Evolutionary conservation across 2,113 vertebrate genomes (phyloP).

Genomic region (Peromyscus leucopus): DNA sequence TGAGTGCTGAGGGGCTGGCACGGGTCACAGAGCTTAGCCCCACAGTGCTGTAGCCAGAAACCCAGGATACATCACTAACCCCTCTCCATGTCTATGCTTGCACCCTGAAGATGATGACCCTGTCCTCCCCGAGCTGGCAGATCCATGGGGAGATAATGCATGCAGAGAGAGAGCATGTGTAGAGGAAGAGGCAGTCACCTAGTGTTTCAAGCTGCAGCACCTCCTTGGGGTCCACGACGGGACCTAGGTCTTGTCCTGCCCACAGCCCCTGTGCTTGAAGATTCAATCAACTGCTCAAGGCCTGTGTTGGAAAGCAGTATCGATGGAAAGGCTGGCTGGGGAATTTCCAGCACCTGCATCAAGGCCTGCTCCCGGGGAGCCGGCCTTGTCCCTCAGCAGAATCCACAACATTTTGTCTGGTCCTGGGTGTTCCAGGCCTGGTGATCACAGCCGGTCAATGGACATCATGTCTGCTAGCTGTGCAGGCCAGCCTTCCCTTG

Average conservation of each 20-base stretch:
- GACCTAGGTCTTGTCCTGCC: not conserved
- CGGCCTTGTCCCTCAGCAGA: not conserved
- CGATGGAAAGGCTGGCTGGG: not conserved
- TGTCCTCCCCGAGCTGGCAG: not conserved
- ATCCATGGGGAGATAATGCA: constrained; percentile 2
- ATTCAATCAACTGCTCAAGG: not conserved
- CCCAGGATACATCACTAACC: not conserved
- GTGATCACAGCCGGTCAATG: not conserved
- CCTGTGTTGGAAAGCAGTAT: not conserved
- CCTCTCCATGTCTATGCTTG: not conserved
- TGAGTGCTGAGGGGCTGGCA: not conserved
- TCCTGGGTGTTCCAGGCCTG: not conserved
- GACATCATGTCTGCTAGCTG: not conserved
- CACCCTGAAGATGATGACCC: not conserved
- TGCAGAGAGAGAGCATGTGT: not conserved
- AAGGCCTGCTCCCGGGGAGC: not conserved
- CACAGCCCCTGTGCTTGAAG: not conserved
- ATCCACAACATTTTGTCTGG: not conserved
- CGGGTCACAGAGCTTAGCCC: no score
- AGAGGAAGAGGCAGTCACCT: not conserved
- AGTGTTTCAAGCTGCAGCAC: not conserved
- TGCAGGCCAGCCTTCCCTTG: not conserved
- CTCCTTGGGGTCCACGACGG: not conserved
- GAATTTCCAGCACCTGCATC: not conserved
- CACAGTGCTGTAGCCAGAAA: not conserved